These are phyloP conservation scores for Hippocampus zosterae DNA, from an alignment of 2,113 vertebrate species.

Conservation along the genomic window DNA sequence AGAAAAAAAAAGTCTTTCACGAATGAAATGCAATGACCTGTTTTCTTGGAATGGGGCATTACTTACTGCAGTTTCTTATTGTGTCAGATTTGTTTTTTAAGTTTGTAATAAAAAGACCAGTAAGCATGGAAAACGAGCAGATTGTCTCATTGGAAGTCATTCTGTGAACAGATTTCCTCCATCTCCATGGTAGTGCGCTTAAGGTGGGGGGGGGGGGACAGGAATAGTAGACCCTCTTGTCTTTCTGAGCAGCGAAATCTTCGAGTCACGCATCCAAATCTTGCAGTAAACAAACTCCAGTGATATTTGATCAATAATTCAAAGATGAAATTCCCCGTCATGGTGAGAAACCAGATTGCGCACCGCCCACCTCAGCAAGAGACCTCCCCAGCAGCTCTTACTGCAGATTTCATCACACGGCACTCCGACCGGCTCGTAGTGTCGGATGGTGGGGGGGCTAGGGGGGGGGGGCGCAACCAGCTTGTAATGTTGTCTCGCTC, in stretches of 20 bases:
- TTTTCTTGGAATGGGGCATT: slow-evolving; percentile 67
- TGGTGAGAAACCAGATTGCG: slow-evolving; percentile 37
- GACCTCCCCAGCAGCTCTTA: slow-evolving; percentile 43
- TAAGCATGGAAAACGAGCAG: slow-evolving; percentile 64
- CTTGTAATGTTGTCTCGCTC: slow-evolving; percentile 5
- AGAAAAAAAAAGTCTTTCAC: slow-evolving; percentile 63
- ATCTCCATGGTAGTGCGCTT: too few relatives aligned
- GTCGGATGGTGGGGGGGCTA: neutral
- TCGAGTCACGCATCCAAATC: slow-evolving; percentile 6
- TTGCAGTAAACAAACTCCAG: slow-evolving; percentile 43
- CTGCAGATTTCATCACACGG: slow-evolving; percentile 57
- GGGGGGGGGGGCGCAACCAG: neutral
- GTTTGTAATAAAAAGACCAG: slow-evolving; percentile 75
- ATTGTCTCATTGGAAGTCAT: slow-evolving; percentile 44
- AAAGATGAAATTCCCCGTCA: slow-evolving; percentile 37
- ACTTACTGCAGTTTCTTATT: slow-evolving; percentile 75
- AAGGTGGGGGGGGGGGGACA: too few relatives aligned
- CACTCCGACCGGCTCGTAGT: neutral
- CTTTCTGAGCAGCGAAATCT: neutral
- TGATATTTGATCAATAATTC: slow-evolving; percentile 64
- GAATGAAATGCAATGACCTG: slow-evolving; percentile 75
- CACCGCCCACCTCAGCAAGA: slow-evolving; percentile 52
- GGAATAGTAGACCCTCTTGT: neutral
- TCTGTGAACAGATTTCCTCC: neutral
- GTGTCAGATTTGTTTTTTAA: slow-evolving; percentile 74